These are phyloP conservation scores for Drosophila punjabiensis DNA, from an alignment of 1,140 invertebrate genomes.

Conservation along the genomic window DNA sequence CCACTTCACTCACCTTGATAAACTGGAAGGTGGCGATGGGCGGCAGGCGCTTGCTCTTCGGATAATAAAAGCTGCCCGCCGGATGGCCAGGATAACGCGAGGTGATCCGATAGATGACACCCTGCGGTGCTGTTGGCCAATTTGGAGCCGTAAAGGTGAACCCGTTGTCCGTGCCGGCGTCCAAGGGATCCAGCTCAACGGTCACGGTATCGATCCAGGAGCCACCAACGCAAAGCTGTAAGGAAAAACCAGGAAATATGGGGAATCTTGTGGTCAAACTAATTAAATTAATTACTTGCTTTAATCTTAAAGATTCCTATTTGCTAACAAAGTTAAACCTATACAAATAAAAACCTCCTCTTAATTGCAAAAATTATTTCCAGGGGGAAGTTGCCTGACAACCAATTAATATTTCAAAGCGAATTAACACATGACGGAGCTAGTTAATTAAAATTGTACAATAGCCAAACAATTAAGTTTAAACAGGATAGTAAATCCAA, in stretches of 20 bases:
- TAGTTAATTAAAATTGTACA: conserved; percentile 2
- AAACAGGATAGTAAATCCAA: conserved; percentile 3
- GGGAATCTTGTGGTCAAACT: neutral
- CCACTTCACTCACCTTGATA: conserved; percentile 90
- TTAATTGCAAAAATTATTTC: conserved; percentile 1
- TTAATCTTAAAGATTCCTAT: neutral
- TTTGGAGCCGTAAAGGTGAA: conserved; percentile 98
- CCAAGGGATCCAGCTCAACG: conserved; percentile 97
- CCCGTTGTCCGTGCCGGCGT: conserved; percentile 98
- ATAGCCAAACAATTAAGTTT: conserved; percentile 12
- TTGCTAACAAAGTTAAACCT: neutral
- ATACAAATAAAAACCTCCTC: neutral
- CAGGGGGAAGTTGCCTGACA: neutral
- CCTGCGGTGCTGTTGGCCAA: conserved; percentile 95
- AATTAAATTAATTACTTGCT: neutral
- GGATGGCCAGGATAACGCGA: conserved; percentile 96
- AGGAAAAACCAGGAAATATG: neutral
- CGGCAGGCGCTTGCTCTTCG: conserved; percentile 93
- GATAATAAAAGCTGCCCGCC: conserved; percentile 97
- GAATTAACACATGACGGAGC: conserved; percentile 2
- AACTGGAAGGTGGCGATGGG: conserved; percentile 96
- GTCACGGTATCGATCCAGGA: conserved; percentile 97
- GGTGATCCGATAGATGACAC: conserved; percentile 95
- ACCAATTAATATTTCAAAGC: conserved; percentile 18
- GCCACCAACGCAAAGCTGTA: conserved; percentile 94